Evolutionary conservation across 53 echinoderm and acorn worm species (phyloP).

Genomic region (Mesocentrotus franciscanus): DNA sequence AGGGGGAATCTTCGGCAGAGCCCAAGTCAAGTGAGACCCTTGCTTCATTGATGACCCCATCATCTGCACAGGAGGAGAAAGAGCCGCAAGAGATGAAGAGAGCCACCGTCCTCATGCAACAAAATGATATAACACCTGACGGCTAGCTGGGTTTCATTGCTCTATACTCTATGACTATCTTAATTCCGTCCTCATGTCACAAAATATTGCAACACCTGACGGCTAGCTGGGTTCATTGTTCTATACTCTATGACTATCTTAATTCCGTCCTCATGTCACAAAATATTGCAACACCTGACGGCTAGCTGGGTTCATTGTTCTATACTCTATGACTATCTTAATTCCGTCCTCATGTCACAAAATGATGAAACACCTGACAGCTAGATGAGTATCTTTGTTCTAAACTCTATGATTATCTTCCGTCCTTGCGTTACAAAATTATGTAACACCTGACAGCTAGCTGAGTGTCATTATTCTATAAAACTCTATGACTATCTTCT

Average conservation of each 20-base stretch:
- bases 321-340: neutral
- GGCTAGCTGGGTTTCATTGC: neutral
- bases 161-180: neutral
- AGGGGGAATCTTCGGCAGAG: conserved; percentile 2
- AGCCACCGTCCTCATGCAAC: conserved; percentile 23
- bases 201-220: neutral
- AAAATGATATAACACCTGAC: conserved; percentile 30
- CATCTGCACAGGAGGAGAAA: neutral
- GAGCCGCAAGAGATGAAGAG: neutral
- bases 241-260: neutral
- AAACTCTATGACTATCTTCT: neutral
- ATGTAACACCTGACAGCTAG: conserved; percentile 1
- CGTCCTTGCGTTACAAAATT: neutral
- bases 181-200: neutral
- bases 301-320: neutral
- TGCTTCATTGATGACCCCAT: neutral
- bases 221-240: neutral
- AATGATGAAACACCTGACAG: neutral
- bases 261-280: neutral
- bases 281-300: neutral
- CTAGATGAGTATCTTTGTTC: neutral
- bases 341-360: neutral
- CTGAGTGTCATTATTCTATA: neutral
- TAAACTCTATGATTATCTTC: neutral
- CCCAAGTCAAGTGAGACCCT: conserved; percentile 26